Evolutionary conservation across 2,113 vertebrate genomes (phyloP).

Genomic region (Meleagris gallopavo): DNA sequence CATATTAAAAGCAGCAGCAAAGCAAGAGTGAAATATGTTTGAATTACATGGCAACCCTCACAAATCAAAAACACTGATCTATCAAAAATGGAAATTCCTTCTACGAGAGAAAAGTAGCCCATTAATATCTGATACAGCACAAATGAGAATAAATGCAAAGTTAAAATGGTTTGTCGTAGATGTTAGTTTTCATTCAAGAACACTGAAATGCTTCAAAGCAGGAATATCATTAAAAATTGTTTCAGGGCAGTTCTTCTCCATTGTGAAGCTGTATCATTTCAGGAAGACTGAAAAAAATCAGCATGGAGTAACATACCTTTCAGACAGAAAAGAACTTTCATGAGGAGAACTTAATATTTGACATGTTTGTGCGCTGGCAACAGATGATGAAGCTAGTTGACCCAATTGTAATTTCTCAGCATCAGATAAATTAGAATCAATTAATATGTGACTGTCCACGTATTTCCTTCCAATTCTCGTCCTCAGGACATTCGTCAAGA

Average conservation of each 20-base stretch:
- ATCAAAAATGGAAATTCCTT: background rate
- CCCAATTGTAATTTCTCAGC: constrained; percentile 74
- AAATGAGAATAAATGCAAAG: background rate
- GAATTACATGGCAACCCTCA: background rate
- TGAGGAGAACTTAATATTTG: constrained; percentile 76
- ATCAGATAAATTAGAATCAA: constrained; percentile 80
- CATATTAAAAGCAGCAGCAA: background rate
- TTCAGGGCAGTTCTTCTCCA: constrained; percentile 47
- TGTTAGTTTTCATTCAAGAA: background rate
- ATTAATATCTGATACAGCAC: background rate
- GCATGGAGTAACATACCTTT: constrained; percentile 81
- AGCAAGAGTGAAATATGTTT: background rate
- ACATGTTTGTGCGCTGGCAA: constrained; percentile 77
- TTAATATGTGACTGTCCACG: constrained; percentile 73
- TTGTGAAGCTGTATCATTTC: constrained; percentile 41
- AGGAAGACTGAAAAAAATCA: constrained; percentile 68
- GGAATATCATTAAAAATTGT: background rate
- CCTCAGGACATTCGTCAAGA: constrained; percentile 79
- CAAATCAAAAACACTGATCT: background rate
- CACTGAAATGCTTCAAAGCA: background rate
- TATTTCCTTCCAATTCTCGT: constrained; percentile 79
- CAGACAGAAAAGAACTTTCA: constrained; percentile 76
- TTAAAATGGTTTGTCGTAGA: background rate
- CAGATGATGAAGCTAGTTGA: constrained; percentile 77
- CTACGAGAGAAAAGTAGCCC: background rate